A percentile compares a stretch with the other conserved stretches of the same genome.
These are phyloP conservation scores for Agonopterix alstromeriana DNA, from an alignment of 2,888 invertebrate species.

Conservation along the genomic window DNA sequence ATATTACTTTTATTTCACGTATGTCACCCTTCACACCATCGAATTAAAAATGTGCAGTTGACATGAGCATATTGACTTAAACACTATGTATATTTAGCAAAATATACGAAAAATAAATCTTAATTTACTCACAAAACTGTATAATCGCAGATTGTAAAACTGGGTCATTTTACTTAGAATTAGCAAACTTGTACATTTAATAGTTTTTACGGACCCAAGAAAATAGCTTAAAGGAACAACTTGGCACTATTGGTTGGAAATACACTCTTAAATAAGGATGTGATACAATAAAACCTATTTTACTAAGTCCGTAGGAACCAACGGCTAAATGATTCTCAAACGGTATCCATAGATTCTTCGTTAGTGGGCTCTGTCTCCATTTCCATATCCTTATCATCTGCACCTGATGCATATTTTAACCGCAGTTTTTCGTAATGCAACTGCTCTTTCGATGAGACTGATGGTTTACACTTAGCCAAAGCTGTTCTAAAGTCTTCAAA, in stretches of 20 bases:
- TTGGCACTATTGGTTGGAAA: constrained; percentile 52
- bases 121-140: background rate
- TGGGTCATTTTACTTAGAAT: no score
- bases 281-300: constrained; percentile 28
- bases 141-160: no score
- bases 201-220: no score
- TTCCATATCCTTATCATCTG: constrained; percentile 69
- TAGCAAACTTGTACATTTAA: no score
- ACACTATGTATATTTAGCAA: background rate
- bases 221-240: constrained; percentile 26
- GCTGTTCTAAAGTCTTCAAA: constrained; percentile 87
- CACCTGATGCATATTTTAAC: constrained; percentile 78
- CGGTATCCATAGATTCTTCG: constrained; percentile 72
- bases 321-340: constrained; percentile 42
- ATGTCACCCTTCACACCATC: background rate
- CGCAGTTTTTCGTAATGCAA: constrained; percentile 85
- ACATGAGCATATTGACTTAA: background rate
- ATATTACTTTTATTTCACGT: constrained; percentile 4
- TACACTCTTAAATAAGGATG: constrained; percentile 26
- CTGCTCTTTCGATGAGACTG: constrained; percentile 88
- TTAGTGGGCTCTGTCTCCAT: constrained; percentile 72
- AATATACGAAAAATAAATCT: background rate
- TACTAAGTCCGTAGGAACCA: constrained; percentile 32
- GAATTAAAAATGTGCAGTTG: constrained; percentile 3
- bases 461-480: constrained; percentile 88